Conservation (phyloP, 2,797 vertebrate species). For the Coendou prehensilis region DNA sequence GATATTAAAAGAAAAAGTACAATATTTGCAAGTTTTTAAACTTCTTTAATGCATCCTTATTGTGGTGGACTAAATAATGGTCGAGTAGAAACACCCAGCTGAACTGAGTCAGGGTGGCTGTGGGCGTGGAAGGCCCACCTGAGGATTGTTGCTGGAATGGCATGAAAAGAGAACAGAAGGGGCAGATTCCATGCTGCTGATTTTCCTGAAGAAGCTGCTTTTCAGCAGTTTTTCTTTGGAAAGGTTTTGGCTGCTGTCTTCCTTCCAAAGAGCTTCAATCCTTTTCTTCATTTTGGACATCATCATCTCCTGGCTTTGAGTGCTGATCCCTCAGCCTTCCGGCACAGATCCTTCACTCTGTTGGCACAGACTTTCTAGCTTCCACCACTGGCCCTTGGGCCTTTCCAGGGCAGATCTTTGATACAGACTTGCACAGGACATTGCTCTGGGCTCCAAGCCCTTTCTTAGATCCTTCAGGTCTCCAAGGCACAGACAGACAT, state of each 20-base stretch:
- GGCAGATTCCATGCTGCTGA: too few relatives aligned
- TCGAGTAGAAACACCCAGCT: neutral
- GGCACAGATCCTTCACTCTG: too few relatives aligned
- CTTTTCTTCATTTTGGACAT: neutral
- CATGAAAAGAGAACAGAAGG: neutral
- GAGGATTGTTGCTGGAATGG: neutral
- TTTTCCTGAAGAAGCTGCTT: neutral
- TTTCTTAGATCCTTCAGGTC: neutral
- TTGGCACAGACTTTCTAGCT: neutral
- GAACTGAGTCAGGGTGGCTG: neutral
- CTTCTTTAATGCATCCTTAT: neutral
- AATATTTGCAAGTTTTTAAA: neutral
- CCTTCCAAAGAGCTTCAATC: neutral
- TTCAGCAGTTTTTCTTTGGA: neutral
- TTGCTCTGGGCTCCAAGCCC: neutral
- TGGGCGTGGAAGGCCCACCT: too few relatives aligned
- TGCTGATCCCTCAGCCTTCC: too few relatives aligned
- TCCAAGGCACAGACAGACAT: neutral
- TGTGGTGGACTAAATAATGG: neutral
- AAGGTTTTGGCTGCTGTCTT: too few relatives aligned
- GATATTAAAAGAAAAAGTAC: neutral
- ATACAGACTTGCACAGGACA: neutral
- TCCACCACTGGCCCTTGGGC: too few relatives aligned
- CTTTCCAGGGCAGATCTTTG: neutral
- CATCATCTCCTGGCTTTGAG: too few relatives aligned